phyloP scores from a whole-genome alignment of 92 coral and sea anemone species.

The Phymanthus crucifer region DNA sequence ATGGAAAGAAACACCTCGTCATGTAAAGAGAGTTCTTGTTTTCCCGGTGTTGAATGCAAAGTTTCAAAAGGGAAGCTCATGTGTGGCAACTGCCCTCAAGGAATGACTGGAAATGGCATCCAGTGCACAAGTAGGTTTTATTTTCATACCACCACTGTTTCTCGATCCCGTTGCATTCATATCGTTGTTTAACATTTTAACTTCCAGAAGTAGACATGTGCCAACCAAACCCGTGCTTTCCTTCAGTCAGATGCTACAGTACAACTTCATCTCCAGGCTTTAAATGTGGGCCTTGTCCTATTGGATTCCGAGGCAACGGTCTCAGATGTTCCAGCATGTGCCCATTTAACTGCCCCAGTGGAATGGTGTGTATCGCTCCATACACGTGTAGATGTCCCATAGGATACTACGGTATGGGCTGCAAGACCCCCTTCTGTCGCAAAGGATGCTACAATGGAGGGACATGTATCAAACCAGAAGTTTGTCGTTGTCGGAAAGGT shows the following conservation, averaged over 20 bases:
- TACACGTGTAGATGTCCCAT: constrained; percentile 71
- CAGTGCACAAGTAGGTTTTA: constrained; percentile 61
- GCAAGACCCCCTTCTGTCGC: constrained; percentile 72
- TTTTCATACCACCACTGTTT: not conserved
- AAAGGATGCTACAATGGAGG: constrained; percentile 85
- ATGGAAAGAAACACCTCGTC: constrained; percentile 7
- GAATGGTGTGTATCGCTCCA: constrained; percentile 75
- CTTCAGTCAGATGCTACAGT: constrained; percentile 48
- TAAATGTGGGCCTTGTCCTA: constrained; percentile 77
- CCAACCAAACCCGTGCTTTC: constrained; percentile 59
- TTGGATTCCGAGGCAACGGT: constrained; percentile 79
- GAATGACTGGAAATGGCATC: constrained; percentile 79
- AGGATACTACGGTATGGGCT: constrained; percentile 80
- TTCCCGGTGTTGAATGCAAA: constrained; percentile 63
- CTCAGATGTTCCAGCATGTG: constrained; percentile 35
- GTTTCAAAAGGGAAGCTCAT: constrained; percentile 42
- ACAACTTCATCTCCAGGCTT: constrained; percentile 25
- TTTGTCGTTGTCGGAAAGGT: constrained; percentile 71
- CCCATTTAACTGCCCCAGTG: constrained; percentile 69
- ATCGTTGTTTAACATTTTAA: not conserved
- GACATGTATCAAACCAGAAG: constrained; percentile 64
- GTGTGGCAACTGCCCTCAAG: constrained; percentile 79
- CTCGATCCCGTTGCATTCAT: not conserved
- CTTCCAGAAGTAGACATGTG: constrained; percentile 53
- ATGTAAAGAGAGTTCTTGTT: constrained; percentile 60